Evolutionary conservation across 2,888 invertebrate species (phyloP).

Genomic region (Hydropsyche betteni): DNA sequence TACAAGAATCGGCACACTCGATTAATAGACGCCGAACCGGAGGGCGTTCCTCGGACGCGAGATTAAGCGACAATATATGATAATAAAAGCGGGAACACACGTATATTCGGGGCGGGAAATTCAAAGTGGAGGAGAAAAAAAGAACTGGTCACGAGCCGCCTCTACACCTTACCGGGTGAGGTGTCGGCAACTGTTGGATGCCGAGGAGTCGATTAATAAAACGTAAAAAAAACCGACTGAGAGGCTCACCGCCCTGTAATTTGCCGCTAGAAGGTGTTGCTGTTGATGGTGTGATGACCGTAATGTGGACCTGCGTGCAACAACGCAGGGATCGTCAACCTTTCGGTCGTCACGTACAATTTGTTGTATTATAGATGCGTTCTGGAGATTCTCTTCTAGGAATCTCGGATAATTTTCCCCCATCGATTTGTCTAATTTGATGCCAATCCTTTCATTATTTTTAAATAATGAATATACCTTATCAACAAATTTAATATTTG

Average conservation of each 20-base stretch:
- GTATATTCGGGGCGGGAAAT: too few species aligned
- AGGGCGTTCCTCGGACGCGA: neutral
- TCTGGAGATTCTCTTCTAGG: too few species aligned
- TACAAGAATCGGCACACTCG: slow-evolving; percentile 6
- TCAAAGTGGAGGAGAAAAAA: slow-evolving; percentile 2
- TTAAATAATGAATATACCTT: too few species aligned
- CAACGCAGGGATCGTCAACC: slow-evolving; percentile 14
- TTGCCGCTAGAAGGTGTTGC: slow-evolving; percentile 66
- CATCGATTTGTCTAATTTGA: too few species aligned
- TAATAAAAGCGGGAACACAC: too few species aligned
- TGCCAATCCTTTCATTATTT: too few species aligned
- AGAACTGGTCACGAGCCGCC: slow-evolving; percentile 5
- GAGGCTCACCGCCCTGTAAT: slow-evolving; percentile 65
- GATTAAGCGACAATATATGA: slow-evolving; percentile 28
- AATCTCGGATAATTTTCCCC: too few species aligned
- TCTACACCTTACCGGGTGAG: neutral
- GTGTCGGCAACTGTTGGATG: slow-evolving; percentile 25
- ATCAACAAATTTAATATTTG: too few species aligned
- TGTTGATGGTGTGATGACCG: slow-evolving; percentile 50
- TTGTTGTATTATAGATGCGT: too few species aligned
- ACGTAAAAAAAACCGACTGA: slow-evolving; percentile 39
- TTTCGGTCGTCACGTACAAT: neutral
- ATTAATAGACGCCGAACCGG: slow-evolving; percentile 20
- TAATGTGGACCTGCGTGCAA: slow-evolving; percentile 42
- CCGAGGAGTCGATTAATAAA: slow-evolving; percentile 21